Evolutionary conservation across 2,113 vertebrate genomes (phyloP).

Genomic region (Heptranchias perlo): DNA sequence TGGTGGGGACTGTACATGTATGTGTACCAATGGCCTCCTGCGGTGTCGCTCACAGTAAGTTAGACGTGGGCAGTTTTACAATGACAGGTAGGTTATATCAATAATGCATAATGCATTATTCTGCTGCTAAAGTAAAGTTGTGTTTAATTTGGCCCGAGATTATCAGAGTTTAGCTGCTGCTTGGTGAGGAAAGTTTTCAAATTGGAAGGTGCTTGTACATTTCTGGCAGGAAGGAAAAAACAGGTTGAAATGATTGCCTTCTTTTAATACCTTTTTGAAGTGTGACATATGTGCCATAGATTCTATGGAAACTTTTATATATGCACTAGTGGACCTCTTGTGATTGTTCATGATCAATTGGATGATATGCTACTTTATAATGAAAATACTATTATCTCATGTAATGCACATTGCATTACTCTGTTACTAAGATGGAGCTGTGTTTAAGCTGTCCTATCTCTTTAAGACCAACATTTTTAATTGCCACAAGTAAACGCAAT

Average conservation of each 20-base stretch:
- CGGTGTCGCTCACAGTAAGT: not conserved
- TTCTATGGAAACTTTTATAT: not conserved
- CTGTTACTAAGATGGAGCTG: no score
- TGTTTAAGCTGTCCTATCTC: no score
- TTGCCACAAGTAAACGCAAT: no score
- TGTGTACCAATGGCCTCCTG: not conserved
- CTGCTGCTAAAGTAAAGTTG: not conserved
- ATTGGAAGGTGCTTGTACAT: not conserved
- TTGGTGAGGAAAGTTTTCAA: not conserved
- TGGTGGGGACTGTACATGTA: not conserved
- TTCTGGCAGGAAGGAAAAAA: not conserved
- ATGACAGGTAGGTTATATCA: not conserved
- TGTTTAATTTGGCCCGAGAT: no score
- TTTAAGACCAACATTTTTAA: no score
- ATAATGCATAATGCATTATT: not conserved
- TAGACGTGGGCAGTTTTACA: no score
- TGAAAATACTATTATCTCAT: no score
- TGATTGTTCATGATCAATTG: no score
- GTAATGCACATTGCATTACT: no score
- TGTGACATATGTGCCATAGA: not conserved
- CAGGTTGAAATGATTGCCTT: not conserved
- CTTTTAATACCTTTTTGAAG: not conserved
- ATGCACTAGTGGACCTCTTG: no score
- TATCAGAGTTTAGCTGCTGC: no score
- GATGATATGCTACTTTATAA: no score